Evolutionary conservation across 2,113 vertebrate genomes (phyloP).

Genomic region (Colistium nudipinnis): DNA sequence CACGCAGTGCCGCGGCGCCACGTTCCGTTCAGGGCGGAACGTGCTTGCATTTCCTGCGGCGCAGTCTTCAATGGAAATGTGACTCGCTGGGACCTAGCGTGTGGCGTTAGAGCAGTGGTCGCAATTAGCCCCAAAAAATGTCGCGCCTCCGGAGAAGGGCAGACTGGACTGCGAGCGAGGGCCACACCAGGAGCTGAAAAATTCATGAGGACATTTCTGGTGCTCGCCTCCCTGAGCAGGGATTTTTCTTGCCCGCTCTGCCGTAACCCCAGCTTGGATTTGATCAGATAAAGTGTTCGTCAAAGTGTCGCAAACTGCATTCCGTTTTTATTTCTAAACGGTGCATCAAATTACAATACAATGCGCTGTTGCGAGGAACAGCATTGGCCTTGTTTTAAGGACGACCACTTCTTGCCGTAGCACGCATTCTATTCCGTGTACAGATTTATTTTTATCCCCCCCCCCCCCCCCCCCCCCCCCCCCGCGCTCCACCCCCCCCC

Average conservation of each 20-base stretch:
- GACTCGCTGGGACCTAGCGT: too few species aligned
- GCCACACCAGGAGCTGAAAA: constrained; percentile 35
- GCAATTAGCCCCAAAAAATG: constrained; percentile 17
- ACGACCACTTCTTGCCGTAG: background rate
- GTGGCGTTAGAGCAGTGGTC: background rate
- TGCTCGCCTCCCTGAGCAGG: too few species aligned
- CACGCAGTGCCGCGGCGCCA: too few species aligned
- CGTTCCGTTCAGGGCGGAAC: too few species aligned
- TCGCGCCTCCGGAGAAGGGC: constrained; percentile 15
- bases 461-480: too few species aligned
- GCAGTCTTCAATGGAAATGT: too few species aligned
- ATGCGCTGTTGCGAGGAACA: background rate
- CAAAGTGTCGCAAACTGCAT: background rate
- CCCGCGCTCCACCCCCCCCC: too few species aligned
- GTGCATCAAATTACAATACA: background rate
- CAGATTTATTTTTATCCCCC: background rate
- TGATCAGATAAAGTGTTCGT: background rate
- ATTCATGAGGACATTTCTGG: constrained; percentile 37
- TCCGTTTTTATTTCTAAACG: background rate
- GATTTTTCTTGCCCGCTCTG: constrained; percentile 21
- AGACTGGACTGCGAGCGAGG: constrained; percentile 8
- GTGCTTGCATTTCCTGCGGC: too few species aligned
- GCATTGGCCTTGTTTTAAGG: background rate
- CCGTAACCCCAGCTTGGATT: constrained; percentile 19
- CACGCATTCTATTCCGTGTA: background rate